phyloP scores from a whole-genome alignment of 2,888 invertebrate genomes.

The Troides aeacus region DNA sequence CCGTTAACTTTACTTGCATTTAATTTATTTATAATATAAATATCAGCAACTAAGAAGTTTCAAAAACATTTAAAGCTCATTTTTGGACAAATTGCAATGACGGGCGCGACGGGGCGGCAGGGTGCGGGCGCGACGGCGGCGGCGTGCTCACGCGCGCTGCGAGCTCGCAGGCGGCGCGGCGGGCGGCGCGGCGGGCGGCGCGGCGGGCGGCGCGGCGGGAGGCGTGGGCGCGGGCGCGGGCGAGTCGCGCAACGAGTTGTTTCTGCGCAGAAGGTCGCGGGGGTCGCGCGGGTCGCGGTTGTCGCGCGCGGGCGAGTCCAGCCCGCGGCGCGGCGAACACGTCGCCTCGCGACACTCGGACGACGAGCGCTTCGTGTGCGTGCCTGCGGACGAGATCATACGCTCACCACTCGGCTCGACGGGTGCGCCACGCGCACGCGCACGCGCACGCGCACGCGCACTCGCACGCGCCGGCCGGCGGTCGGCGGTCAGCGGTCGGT shows the following conservation, averaged over 20 bases:
- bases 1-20: not conserved
- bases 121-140: not conserved
- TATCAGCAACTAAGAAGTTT: no score
- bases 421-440: not conserved
- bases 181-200: constrained; percentile 52
- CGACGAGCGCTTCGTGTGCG: constrained; percentile 74
- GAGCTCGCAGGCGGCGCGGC: constrained; percentile 51
- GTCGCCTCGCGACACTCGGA: constrained; percentile 71
- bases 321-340: constrained; percentile 62
- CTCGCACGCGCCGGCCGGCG: not conserved
- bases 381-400: constrained; percentile 46
- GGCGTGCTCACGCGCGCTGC: constrained; percentile 58
- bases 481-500: not conserved
- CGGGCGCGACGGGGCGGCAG: no score
- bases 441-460: not conserved
- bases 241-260: constrained; percentile 67
- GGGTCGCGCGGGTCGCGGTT: constrained; percentile 62
- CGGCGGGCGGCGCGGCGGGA: constrained; percentile 52
- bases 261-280: constrained; percentile 65
- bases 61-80: no score
- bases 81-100: no score
- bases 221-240: constrained; percentile 54
- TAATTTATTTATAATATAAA: not conserved
- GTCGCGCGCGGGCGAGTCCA: constrained; percentile 60
- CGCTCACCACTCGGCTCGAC: not conserved